A percentile compares a stretch with the other conserved stretches of the same genome.
phyloP scores from a whole-genome alignment of 1,140 invertebrate species.

The Trichogramma pretiosum region DNA sequence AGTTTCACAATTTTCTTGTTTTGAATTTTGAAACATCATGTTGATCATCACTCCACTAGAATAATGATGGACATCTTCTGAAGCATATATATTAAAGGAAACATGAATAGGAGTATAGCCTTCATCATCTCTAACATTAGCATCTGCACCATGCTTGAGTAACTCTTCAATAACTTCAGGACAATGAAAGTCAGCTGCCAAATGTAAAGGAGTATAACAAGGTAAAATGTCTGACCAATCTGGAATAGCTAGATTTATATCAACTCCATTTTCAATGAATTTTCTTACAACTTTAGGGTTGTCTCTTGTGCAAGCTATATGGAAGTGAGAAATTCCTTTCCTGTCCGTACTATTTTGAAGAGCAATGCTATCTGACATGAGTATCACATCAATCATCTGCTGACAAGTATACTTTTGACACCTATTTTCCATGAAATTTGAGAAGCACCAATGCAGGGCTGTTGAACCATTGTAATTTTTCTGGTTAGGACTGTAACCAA shows the following conservation, averaged over 20 bases:
- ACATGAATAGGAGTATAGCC: conserved; percentile 2
- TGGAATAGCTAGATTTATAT: neutral
- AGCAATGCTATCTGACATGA: neutral
- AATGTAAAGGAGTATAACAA: neutral
- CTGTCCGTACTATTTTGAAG: neutral
- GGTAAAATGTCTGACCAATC: neutral
- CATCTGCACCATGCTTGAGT: neutral
- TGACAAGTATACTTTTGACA: too few species aligned
- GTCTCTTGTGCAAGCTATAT: conserved; percentile 5
- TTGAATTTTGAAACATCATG: neutral
- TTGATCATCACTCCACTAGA: too few species aligned
- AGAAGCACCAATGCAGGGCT: too few species aligned
- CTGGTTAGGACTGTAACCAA: neutral
- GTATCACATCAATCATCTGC: neutral
- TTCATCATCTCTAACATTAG: neutral
- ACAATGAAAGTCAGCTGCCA: neutral
- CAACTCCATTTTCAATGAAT: neutral
- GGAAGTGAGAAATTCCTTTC: conserved; percentile 6
- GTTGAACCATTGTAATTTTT: too few species aligned
- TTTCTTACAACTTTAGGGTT: neutral
- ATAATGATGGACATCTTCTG: too few species aligned
- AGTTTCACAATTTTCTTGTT: neutral
- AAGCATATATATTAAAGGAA: too few species aligned
- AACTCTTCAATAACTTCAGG: neutral
- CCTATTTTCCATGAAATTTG: too few species aligned